A percentile compares a stretch with the other conserved stretches of the same genome.
Evolutionary conservation across 2,797 vertebrate species (phyloP).

Genomic region (Protosalanx chinensis): DNA sequence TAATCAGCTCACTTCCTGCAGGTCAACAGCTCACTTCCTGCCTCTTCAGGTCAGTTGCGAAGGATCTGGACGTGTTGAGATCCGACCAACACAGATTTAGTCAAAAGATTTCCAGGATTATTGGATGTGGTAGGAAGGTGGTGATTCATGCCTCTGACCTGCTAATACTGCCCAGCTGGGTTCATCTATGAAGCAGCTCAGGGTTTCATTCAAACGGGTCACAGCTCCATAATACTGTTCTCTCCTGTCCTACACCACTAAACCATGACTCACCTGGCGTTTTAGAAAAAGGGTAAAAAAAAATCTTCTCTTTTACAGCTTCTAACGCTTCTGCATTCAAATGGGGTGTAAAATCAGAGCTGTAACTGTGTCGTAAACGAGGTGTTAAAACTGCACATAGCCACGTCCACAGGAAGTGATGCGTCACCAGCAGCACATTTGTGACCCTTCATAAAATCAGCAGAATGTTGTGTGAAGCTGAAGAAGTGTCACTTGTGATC

Average conservation of each 20-base stretch:
- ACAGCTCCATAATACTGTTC: slow-evolving; percentile 4
- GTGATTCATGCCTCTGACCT: background rate
- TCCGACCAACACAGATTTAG: slow-evolving; percentile 8
- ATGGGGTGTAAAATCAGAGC: slow-evolving; percentile 53
- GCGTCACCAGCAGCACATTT: slow-evolving; percentile 22
- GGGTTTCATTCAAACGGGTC: background rate
- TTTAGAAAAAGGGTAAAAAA: slow-evolving; percentile 14
- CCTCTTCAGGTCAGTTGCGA: slow-evolving; percentile 43
- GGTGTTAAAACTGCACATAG: slow-evolving; percentile 25
- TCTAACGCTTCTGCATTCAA: slow-evolving; percentile 43
- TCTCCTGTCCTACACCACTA: background rate
- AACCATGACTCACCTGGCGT: slow-evolving; percentile 11
- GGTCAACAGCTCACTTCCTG: background rate
- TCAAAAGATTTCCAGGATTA: slow-evolving; percentile 14
- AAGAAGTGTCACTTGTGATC: slow-evolving; percentile 28
- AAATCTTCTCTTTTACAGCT: slow-evolving; percentile 42
- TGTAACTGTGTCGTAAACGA: slow-evolving; percentile 20
- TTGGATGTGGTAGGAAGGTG: slow-evolving; percentile 26
- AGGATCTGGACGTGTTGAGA: slow-evolving; percentile 39
- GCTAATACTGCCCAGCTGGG: background rate
- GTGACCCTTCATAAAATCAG: slow-evolving; percentile 32
- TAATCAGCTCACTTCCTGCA: too few relatives aligned
- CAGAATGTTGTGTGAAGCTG: slow-evolving; percentile 26
- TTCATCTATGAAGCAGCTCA: background rate
- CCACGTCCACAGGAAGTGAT: slow-evolving; percentile 24